phyloP scores from a whole-genome alignment of 2,888 invertebrate species.

The Selenia dentaria region DNA sequence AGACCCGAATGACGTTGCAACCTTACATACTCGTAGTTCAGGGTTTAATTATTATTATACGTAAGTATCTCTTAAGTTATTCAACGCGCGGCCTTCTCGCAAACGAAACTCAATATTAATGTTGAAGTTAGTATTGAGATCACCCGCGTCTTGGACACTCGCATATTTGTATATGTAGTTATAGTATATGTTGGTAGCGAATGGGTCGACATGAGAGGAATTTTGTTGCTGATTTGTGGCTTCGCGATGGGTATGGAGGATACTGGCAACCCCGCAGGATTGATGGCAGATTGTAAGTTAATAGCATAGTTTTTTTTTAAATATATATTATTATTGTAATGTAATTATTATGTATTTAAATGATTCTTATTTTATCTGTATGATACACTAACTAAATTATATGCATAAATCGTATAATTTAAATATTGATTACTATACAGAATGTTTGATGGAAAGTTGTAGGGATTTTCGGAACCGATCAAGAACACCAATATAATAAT shows the following conservation, averaged over 20 bases:
- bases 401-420: too few relatives aligned
- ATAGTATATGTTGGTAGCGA: slow-evolving; percentile 9
- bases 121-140: slow-evolving; percentile 44
- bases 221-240: slow-evolving; percentile 32
- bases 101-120: slow-evolving; percentile 49
- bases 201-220: slow-evolving; percentile 19
- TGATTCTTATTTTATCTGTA: too few relatives aligned
- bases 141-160: slow-evolving; percentile 43
- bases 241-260: slow-evolving; percentile 41
- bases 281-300: slow-evolving; percentile 68
- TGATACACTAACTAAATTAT: too few relatives aligned
- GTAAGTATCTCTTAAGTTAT: slow-evolving; percentile 26
- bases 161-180: slow-evolving; percentile 27
- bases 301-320: too few relatives aligned
- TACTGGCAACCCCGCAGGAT: slow-evolving; percentile 61
- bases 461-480: too few relatives aligned
- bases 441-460: too few relatives aligned
- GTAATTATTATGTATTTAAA: too few relatives aligned
- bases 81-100: slow-evolving; percentile 42
- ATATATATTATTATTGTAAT: too few relatives aligned
- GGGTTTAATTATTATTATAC: slow-evolving; percentile 29
- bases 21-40: slow-evolving; percentile 32
- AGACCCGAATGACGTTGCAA: slow-evolving; percentile 22
- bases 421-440: too few relatives aligned
- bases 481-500: too few relatives aligned